These are phyloP conservation scores for Phalacrocorax carbo DNA, from an alignment of 2,113 vertebrate species.

Conservation along the genomic window DNA sequence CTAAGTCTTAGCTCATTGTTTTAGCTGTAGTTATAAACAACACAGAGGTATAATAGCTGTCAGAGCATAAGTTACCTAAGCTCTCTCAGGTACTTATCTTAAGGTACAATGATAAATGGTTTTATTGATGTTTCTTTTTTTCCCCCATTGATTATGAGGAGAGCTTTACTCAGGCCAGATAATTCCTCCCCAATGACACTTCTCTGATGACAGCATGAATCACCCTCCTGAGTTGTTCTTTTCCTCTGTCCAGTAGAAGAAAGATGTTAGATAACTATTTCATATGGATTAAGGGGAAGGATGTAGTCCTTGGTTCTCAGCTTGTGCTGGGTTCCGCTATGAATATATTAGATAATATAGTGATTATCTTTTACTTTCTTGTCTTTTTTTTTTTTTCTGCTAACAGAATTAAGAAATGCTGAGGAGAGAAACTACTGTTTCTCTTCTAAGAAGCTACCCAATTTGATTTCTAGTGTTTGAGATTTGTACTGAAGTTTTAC, in stretches of 20 bases:
- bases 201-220: neutral
- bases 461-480: neutral
- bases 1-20: neutral
- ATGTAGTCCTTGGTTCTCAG: neutral
- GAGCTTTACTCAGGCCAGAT: neutral
- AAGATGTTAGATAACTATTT: neutral
- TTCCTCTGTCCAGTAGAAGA: neutral
- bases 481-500: neutral
- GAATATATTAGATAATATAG: neutral
- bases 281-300: neutral
- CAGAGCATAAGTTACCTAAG: neutral
- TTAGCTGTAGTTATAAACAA: neutral
- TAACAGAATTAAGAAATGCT: neutral
- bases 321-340: neutral
- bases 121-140: neutral
- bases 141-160: neutral
- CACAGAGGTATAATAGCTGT: neutral
- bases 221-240: neutral
- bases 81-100: neutral
- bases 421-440: neutral
- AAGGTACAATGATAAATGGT: neutral
- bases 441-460: neutral
- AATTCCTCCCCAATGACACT: neutral
- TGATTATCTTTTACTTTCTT: neutral
- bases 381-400: neutral